These are phyloP conservation scores for Intellagama lesueurii DNA, from an alignment of 2,797 vertebrate genomes.

Conservation along the genomic window DNA sequence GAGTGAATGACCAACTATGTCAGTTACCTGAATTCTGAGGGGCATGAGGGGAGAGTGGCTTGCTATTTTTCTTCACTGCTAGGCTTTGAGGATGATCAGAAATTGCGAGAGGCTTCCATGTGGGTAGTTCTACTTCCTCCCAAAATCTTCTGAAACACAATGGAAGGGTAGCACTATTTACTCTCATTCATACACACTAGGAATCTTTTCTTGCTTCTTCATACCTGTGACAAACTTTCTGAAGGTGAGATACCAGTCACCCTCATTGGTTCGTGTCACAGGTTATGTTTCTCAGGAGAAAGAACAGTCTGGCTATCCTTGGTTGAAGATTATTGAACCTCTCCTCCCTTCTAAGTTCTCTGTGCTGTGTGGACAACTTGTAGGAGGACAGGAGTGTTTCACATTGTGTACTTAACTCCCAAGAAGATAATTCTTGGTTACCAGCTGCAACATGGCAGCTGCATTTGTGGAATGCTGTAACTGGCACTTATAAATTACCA, in stretches of 20 bases:
- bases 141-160: background rate
- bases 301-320: too few relatives aligned
- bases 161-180: background rate
- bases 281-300: too few relatives aligned
- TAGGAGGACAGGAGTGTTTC: background rate
- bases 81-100: background rate
- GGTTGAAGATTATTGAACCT: background rate
- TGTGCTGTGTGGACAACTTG: background rate
- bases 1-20: background rate
- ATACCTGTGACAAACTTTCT: too few relatives aligned
- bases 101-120: background rate
- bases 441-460: slow-evolving; percentile 36
- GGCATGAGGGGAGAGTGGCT: background rate
- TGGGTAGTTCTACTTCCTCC: background rate
- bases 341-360: too few relatives aligned
- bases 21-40: too few relatives aligned
- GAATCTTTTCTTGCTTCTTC: too few relatives aligned
- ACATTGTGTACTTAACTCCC: background rate
- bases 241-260: too few relatives aligned
- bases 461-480: background rate
- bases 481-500: too few relatives aligned
- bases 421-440: background rate
- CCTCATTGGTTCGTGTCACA: too few relatives aligned
- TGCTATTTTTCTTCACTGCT: background rate
- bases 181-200: too few relatives aligned